Percentiles rank a stretch among this genome's conserved stretches.
Evolutionary conservation across 2,113 vertebrate genomes (phyloP).

Genomic region (Epinephelus lanceolatus): DNA sequence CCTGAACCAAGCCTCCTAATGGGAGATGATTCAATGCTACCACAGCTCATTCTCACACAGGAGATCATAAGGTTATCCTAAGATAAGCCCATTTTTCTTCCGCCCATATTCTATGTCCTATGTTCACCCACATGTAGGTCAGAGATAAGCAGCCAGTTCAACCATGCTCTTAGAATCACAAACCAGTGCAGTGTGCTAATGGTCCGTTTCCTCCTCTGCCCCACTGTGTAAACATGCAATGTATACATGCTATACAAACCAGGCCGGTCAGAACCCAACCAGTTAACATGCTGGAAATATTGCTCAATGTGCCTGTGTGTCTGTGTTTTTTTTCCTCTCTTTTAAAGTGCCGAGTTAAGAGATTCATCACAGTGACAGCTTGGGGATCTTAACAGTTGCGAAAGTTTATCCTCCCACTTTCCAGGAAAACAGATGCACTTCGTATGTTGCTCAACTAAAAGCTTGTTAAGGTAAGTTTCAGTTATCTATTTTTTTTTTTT

Average conservation of each 20-base stretch:
- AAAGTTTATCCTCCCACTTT: constrained; percentile 60
- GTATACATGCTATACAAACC: constrained; percentile 43
- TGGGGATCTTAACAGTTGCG: constrained; percentile 51
- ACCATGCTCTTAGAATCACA: constrained; percentile 59
- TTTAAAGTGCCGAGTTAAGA: constrained; percentile 55
- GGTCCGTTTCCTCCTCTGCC: constrained; percentile 53
- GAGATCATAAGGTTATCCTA: constrained; percentile 34
- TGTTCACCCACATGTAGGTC: constrained; percentile 56
- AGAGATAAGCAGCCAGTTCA: constrained; percentile 59
- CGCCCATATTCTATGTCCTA: constrained; percentile 43
- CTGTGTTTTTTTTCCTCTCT: constrained; percentile 17
- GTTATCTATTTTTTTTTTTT: background rate
- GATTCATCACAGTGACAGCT: constrained; percentile 45
- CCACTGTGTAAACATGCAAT: constrained; percentile 55
- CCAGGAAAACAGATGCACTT: constrained; percentile 44
- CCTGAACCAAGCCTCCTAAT: background rate
- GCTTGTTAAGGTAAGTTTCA: background rate
- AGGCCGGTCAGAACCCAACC: constrained; percentile 51
- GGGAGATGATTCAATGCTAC: constrained; percentile 14
- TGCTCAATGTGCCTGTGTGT: constrained; percentile 58
- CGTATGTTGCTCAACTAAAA: constrained; percentile 50
- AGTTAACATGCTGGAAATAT: constrained; percentile 62
- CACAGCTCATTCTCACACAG: constrained; percentile 33
- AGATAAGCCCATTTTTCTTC: constrained; percentile 38
- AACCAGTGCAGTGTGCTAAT: constrained; percentile 52